These are phyloP conservation scores for Parnassius orleans DNA, from an alignment of 2,888 invertebrate species.

Conservation along the genomic window DNA sequence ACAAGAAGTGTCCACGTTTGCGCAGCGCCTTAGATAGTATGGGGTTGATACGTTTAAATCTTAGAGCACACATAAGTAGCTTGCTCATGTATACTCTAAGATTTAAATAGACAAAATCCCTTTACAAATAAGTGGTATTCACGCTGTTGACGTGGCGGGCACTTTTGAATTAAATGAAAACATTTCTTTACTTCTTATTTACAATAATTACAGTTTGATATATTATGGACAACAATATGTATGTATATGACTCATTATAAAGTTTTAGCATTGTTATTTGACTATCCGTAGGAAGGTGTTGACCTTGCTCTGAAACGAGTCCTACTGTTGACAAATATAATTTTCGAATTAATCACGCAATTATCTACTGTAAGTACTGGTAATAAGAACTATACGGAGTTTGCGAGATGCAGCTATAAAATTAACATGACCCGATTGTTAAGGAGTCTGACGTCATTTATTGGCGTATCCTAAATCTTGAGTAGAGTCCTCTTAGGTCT, in stretches of 20 bases:
- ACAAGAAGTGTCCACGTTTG: no score
- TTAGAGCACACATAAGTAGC: no score
- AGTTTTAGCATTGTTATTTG: conserved; percentile 56
- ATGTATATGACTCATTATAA: conserved; percentile 41
- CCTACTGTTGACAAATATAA: conserved; percentile 25
- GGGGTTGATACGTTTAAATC: no score
- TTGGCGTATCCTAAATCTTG: conserved; percentile 31
- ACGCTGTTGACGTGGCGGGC: no score
- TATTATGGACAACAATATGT: not conserved
- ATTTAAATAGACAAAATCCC: no score
- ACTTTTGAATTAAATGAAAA: no score
- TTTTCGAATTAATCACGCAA: conserved; percentile 20
- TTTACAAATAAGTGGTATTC: no score
- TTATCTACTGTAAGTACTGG: conserved; percentile 28
- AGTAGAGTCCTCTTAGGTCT: conserved; percentile 23
- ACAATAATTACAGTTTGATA: no score
- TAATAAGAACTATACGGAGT: conserved; percentile 14
- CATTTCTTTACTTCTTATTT: no score
- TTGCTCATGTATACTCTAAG: no score
- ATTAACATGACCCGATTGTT: conserved; percentile 17
- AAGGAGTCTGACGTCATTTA: conserved; percentile 32
- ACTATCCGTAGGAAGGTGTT: conserved; percentile 59
- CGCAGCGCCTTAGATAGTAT: no score
- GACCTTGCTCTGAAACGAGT: conserved; percentile 51
- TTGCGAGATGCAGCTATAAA: conserved; percentile 4